Evolutionary conservation across 2,888 invertebrate genomes (phyloP), one percentile per base, ranked within the genome.

Genomic region (Hemithea aestivaria): DNA sequence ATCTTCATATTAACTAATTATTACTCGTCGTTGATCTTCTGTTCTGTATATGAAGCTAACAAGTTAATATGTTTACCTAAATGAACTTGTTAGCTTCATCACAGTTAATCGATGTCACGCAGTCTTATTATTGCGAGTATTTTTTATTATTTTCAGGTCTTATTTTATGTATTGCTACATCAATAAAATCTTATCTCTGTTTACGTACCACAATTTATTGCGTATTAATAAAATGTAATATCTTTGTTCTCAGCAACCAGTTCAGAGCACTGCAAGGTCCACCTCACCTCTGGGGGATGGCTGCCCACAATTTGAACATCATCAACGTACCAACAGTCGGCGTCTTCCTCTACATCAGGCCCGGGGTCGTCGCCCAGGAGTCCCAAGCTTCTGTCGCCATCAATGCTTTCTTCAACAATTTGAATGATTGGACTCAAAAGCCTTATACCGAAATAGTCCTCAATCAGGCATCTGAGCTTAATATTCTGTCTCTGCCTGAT

Each of bases 401-500:
- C 1, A 76, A 69, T 41, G 57, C 56, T 9, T 73, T 61, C 36
- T 79, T 64, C 40, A 62, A 51, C 1, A 51, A 46, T 1, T 48
- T 85, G 1, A 71, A 69, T 16, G 69, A 69, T 10, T 84, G 83
- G 82, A 85, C 85, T 0, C 33, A 51, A 0, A 76, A 68, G 34
- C 48, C 58, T 0, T 81, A 75, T 35, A 56, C 61, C 2, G 70
- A 70, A 36, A 79, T 84, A 0, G 37, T 70, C 1, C 8, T 54
- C 0, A 62, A 78, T 40, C 84, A 85, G 54, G 65, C 72, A 20
- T 66, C 59, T 0, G 66, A 61, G 10, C 42, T 85, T 55, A 63
- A 69, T 44, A 54, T 87, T 1, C 42, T 82, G 4, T 83, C 76
- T 0, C 35, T 84, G 10, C 84, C 85, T 7, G 85, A 85, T 53